Base-by-base conservation (phyloP, 2,888 invertebrate species). In the Pollenia labialis region DNA sequence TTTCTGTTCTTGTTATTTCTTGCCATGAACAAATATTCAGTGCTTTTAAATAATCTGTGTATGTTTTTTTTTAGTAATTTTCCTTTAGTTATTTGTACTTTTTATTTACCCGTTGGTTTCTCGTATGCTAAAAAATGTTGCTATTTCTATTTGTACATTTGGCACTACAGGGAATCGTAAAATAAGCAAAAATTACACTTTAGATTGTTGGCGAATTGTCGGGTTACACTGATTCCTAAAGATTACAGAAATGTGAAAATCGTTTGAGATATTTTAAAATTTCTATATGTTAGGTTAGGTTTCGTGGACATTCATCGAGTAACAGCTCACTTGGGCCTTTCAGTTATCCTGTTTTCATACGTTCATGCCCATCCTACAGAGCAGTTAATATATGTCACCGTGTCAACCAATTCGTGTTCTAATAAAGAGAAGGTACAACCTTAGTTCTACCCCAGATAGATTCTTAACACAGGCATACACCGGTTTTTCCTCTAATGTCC, bases 111-210 rank as follows among this genome's bases (percentile, higher is more conserved):
- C 68, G 56, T 58, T 85, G 44, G 50, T 74, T 83, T 76, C 72
- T 18, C 16, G 44, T 50, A 58, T 58, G 48, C 23, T 32, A 32
- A 58, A 56, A 42, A 74, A 81, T 66, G 48, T 68, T 81, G 58
- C 42, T 58, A 46, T 60, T 79, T 58, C 46, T 74, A 66, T 79
- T 60, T 69, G 69, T 40, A 50, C 58, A 18, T 77, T 85, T 58
- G 66, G 68, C 76, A 56, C 87, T 77, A 84, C 52, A 62, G 87
- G 84, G 87, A 81, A 81, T 74, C 84, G 74, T 87, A 81, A 87
- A 84, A 77, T 74, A 72, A 77, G 75, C 68, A 84, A 66, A 87
- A 84, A 74, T 84, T 84, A 84, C 81, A 76, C 62, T 71, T 82
- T 71, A 62, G 54, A 48, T 32, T 50, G 64, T 66, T 76, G 56